A percentile compares a stretch with the other conserved stretches of the same genome.
Evolutionary conservation across 2,797 vertebrate genomes (phyloP).

Genomic region (Thamnophis elegans): DNA sequence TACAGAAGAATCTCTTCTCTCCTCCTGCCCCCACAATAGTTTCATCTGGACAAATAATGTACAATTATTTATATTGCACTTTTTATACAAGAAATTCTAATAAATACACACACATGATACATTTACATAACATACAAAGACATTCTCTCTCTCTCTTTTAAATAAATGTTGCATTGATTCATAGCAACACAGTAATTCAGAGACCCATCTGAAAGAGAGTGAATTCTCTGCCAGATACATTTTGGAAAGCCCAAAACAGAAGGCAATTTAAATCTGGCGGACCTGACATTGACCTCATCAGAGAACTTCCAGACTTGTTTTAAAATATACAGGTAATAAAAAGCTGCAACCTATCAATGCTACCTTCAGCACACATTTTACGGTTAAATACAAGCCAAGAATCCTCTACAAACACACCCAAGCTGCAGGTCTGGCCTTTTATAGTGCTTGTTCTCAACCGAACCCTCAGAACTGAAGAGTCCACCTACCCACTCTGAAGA

Average conservation of each 20-base stretch:
- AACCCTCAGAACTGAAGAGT: slow-evolving; percentile 20
- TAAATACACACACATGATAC: slow-evolving; percentile 90
- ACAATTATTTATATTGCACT: slow-evolving; percentile 83
- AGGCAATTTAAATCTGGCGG: slow-evolving; percentile 20
- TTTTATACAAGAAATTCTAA: slow-evolving; percentile 85
- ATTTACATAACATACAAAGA: slow-evolving; percentile 71
- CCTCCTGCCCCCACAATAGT: slow-evolving; percentile 47
- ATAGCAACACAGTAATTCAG: slow-evolving; percentile 67
- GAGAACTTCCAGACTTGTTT: slow-evolving; percentile 30
- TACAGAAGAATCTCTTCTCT: slow-evolving; percentile 39
- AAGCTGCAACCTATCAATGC: slow-evolving; percentile 30
- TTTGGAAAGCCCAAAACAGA: slow-evolving; percentile 16
- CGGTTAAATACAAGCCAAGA: background rate
- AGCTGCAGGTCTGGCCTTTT: slow-evolving; percentile 9
- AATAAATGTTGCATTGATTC: slow-evolving; percentile 68
- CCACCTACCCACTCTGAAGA: background rate
- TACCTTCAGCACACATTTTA: slow-evolving; percentile 32
- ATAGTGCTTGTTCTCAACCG: slow-evolving; percentile 14
- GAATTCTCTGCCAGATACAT: slow-evolving; percentile 9
- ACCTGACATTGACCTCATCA: slow-evolving; percentile 16
- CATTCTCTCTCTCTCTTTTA: slow-evolving; percentile 67
- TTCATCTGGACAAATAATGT: slow-evolving; percentile 75
- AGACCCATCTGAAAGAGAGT: slow-evolving; percentile 58
- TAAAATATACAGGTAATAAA: slow-evolving; percentile 20
- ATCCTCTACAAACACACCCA: background rate